These are phyloP conservation scores for Menura novaehollandiae DNA, from an alignment of 2,113 vertebrate species.

Conservation along the genomic window DNA sequence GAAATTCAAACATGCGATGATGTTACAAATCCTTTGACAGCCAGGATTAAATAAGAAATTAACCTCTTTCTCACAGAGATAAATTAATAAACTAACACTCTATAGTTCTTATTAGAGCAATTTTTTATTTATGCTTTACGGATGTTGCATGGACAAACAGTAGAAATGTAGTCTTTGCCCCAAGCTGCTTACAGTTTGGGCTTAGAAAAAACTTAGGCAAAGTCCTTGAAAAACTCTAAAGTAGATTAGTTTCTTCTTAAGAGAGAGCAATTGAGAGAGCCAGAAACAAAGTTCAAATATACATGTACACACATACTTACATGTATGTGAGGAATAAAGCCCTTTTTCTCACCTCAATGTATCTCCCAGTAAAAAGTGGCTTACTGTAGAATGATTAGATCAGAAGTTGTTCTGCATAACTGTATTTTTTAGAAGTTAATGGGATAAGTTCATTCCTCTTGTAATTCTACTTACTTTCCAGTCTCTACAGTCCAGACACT, in stretches of 20 bases:
- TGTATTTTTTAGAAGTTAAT: not conserved
- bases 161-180: not conserved
- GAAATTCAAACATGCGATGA: not conserved
- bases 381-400: not conserved
- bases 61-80: not conserved
- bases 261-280: not conserved
- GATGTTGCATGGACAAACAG: not conserved
- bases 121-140: not conserved
- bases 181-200: not conserved
- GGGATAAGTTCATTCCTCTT: not conserved
- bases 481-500: not conserved
- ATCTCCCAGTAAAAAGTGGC: not conserved
- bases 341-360: not conserved
- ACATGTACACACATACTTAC: accelerated
- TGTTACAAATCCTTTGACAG: not conserved
- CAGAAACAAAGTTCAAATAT: not conserved
- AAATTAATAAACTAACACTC: not conserved
- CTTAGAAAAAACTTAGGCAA: not conserved
- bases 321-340: not conserved
- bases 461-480: not conserved
- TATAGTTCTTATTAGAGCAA: not conserved
- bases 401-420: not conserved
- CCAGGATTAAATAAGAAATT: not conserved
- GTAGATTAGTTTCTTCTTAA: not conserved
- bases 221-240: not conserved